Percentiles rank a stretch among this genome's conserved stretches.
phyloP scores from a whole-genome alignment of 2,113 vertebrate genomes.

The Silurus asotus region DNA sequence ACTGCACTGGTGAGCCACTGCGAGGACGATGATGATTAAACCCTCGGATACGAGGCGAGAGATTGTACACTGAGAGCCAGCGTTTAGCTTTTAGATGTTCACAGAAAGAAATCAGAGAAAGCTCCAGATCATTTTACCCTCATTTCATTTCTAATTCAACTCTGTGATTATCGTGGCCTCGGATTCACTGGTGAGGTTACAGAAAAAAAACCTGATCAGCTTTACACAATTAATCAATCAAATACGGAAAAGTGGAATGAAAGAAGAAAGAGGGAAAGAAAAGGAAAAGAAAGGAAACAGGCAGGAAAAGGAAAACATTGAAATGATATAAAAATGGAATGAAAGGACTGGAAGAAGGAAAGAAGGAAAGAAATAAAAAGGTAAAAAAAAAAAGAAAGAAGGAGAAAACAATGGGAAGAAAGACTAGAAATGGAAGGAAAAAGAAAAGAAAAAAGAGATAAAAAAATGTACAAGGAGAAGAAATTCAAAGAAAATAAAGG shows the following conservation, averaged over 20 bases:
- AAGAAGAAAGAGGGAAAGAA: constrained; percentile 29
- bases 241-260: constrained; percentile 35
- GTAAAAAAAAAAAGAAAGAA: too few relatives aligned
- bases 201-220: not conserved
- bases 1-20: not conserved
- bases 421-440: too few relatives aligned
- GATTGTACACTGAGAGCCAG: not conserved
- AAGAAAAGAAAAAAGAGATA: too few relatives aligned
- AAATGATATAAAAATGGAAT: too few relatives aligned
- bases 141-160: not conserved
- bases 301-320: not conserved
- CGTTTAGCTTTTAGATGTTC: not conserved
- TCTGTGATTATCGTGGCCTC: not conserved
- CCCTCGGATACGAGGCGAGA: not conserved
- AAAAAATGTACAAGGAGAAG: too few relatives aligned
- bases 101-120: not conserved
- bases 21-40: not conserved
- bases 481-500: too few relatives aligned
- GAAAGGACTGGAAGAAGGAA: too few relatives aligned
- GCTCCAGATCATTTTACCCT: not conserved
- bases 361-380: too few relatives aligned
- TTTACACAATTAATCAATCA: constrained; percentile 41
- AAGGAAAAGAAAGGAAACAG: constrained; percentile 24
- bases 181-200: not conserved
- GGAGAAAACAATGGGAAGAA: too few relatives aligned